Conservation (phyloP, 2,113 vertebrate species). For the Uria aalge region DNA sequence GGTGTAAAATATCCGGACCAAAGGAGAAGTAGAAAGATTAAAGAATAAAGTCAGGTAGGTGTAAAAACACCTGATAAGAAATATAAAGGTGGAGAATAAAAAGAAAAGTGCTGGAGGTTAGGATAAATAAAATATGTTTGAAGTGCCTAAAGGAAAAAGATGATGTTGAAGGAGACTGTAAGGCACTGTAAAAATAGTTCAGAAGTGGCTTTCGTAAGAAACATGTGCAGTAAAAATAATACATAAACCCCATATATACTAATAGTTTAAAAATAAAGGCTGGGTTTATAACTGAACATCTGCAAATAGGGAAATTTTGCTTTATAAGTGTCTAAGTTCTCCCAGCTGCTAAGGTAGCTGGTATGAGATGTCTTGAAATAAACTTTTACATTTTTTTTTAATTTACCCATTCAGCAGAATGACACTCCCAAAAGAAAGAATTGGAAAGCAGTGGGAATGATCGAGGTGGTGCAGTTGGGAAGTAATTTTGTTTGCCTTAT, state of each 20-base stretch:
- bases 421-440: not conserved
- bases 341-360: not conserved
- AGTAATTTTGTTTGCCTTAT: not conserved
- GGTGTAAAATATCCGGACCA: not conserved
- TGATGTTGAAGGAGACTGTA: not conserved
- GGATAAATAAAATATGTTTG: conserved; percentile 19
- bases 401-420: not conserved
- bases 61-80: not conserved
- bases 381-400: not conserved
- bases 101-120: not conserved
- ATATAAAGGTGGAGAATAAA: not conserved
- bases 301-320: not conserved
- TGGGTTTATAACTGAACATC: not conserved
- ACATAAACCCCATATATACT: not conserved
- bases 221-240: not conserved
- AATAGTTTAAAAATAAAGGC: not conserved
- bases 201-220: not conserved
- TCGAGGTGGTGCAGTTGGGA: not conserved
- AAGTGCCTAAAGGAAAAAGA: not conserved
- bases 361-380: not conserved
- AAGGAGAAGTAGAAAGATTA: conserved; percentile 1
- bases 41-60: not conserved
- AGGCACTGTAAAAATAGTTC: not conserved
- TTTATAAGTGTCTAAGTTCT: not conserved
- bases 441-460: not conserved